Base-by-base conservation (phyloP, 2,888 invertebrate genomes). In the Apodemia mormo region DNA sequence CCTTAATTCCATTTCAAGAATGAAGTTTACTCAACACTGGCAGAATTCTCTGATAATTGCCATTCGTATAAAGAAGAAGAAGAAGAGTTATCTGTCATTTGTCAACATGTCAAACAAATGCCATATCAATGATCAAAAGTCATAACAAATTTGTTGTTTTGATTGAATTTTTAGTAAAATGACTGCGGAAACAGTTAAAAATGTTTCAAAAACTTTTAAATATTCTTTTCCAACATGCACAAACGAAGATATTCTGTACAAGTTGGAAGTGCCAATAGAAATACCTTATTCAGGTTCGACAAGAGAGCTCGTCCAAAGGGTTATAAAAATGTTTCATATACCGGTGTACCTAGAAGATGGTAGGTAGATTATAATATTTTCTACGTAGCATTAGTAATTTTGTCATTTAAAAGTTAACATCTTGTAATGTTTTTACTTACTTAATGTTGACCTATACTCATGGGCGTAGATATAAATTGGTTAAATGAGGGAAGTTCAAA, bases 321-420 rank as follows among this genome's bases (percentile, higher is more conserved):
- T 96, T 58, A 92, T 96, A 76, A 92, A 94, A 66, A 95, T 95
- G 78, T 96, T 96, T 78, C 95, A 95, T 78, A 88, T 96, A 67
- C 96, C 96, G 0, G 95, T 95, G 72, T 96, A 95, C 80, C 88
- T 96, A 68, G 95, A 96, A 83, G 93, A 94, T 74, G 95, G 96
- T 95, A 85, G 78, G 69, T 61, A 33, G 43, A 37, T 61, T 54
- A 12, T 12, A 52, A 7, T 52, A n/a, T 49, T 49, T 49, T 52
- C 14, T 14, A 49, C 49, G 0, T 49, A 49, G 45, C 10, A 5
- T 49, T 8, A 5, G 14, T 45, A 45, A 12, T 9, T 10, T 45
- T 45, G 3, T 6, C 5, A 49, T n/a, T 1, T 14, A 49, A 49
- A 49, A 49, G 14, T n/a, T 49, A 49, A 49, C 10, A 12, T 45